Evolutionary conservation across 1,140 invertebrate species (phyloP), one percentile per base, ranked within the genome.

Genomic region (Charaxes varanes): DNA sequence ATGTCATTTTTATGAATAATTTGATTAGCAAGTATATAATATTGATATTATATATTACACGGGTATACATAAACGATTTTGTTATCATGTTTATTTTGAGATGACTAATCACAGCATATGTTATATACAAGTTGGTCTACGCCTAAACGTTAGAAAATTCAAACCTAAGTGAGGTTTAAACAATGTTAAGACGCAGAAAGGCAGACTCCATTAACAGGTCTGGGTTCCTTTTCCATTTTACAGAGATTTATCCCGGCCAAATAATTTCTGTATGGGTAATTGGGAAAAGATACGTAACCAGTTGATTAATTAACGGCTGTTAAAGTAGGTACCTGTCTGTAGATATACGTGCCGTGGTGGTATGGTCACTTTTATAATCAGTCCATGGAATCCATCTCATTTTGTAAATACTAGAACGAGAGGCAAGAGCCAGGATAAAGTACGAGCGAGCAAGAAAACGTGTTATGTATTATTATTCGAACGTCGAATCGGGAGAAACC

Each of bases 401-500:
- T 69, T 71, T 67, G 67, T 71, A 71, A 76, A 68, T 77, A 66
- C 46, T 55, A 63, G 58, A 66, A 62, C 38, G 64, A 71, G 60
- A 72, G 46, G 58, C 48, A 48, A 62, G 49, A 74, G 34, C 54
- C 58, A 51, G 53, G 42, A 50, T 45, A 43, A 41, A 56, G 60
- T 49, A 62, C 24, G 72, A 79, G 70, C 52, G 69, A 79, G 71
- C 52, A 62, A 67, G 70, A 66, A 60, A 65, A 66, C 58, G 56
- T 63, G 65, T 73, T 69, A 74, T 74, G 71, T 77, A 73, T 69
- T 73, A 72, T 72, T 78, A 71, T 81, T 80, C 63, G 64, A 68
- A 60, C 62, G 64, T 74, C 61, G 73, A 74, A 69, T 73, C 68
- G 73, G 73, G 72, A 79, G 79, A 83, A 83, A 82, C 79, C 79